Evolutionary conservation across 2,113 vertebrate genomes (phyloP), one percentile per base, ranked within the genome.

Genomic region (Theristicus caerulescens): DNA sequence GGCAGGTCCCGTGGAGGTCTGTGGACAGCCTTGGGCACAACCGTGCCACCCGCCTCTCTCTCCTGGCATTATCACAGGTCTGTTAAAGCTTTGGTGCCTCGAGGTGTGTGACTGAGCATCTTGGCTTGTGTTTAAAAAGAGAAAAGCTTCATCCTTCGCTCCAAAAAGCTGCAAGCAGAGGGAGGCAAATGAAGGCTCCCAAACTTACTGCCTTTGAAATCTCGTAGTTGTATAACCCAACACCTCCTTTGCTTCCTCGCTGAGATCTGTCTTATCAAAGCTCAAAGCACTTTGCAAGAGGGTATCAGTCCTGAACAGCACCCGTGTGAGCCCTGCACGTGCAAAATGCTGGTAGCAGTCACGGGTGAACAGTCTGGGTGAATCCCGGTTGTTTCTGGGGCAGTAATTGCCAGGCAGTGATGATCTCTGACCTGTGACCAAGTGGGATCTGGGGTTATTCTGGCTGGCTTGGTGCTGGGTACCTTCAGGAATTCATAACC

Each of bases 321-420:
- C 21, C 29, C 1, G 0, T 4, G 76, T 10, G 58, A 55, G 3
- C 19, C 1, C 19, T 11, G n/a, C 10, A 1, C 0, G 22, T 24
- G 54, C 36, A 9, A 40, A 38, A 29, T 4, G 47, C 69, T 15
- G 27, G 46, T 17, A 8, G 8, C 4, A 38, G 59, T 17, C 44
- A 4, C 29, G 4, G 42, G n/a, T 31, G 4, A 9, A 7, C 1
- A 31, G 26, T 4, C 57, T 18, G 70, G 15, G 70, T 6, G 57
- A 5, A 5, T 31, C 49, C 64, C 25, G 46, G 14, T 22, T 21
- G 55, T 49, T 34, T 15, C 67, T 69, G 62, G n/a, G 31, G 18
- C 21, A 8, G 1, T 16, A 18, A 17, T 18, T 44, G 62, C 87
- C 54, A 13, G 25, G 3, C 1, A 11, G 32, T 7, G 36, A 27